These are phyloP conservation scores for Athripsodes cinereus DNA, from an alignment of 2,888 invertebrate species.

Conservation along the genomic window DNA sequence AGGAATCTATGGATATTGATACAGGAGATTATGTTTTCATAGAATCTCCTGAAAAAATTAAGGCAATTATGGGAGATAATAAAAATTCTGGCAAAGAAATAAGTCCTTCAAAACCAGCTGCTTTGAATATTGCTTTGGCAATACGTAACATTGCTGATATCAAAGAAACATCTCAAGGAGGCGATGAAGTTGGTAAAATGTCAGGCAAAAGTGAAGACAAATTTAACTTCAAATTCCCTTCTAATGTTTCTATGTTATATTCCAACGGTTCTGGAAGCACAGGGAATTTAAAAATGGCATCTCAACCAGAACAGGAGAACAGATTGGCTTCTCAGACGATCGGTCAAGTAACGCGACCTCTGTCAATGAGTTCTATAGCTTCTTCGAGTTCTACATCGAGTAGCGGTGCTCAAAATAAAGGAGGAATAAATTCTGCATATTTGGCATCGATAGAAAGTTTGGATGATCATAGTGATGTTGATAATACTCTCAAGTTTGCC, in stretches of 20 bases:
- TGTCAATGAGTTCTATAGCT: slow-evolving; percentile 72
- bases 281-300: slow-evolving; percentile 41
- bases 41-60: slow-evolving; percentile 7
- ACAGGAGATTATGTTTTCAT: slow-evolving; percentile 30
- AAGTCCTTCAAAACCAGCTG: slow-evolving; percentile 13
- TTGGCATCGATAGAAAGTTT: slow-evolving; percentile 84
- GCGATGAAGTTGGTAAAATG: not conserved
- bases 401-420: slow-evolving; percentile 57
- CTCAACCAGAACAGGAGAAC: slow-evolving; percentile 36
- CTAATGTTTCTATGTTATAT: slow-evolving; percentile 13
- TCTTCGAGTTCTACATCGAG: slow-evolving; percentile 61
- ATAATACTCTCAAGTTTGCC: slow-evolving; percentile 42
- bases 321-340: slow-evolving; percentile 49
- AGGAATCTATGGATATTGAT: slow-evolving; percentile 35
- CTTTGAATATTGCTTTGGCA: slow-evolving; percentile 9
- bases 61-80: not conserved
- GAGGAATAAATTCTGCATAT: slow-evolving; percentile 67
- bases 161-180: not conserved
- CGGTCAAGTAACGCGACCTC: slow-evolving; percentile 57
- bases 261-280: slow-evolving; percentile 29
- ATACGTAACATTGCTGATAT: slow-evolving; percentile 2
- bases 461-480: slow-evolving; percentile 72
- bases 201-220: not conserved
- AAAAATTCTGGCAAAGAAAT: not conserved
- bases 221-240: not conserved